These are phyloP conservation scores for Trachelus iudaicus DNA, from an alignment of 2,888 invertebrate genomes.

Conservation along the genomic window DNA sequence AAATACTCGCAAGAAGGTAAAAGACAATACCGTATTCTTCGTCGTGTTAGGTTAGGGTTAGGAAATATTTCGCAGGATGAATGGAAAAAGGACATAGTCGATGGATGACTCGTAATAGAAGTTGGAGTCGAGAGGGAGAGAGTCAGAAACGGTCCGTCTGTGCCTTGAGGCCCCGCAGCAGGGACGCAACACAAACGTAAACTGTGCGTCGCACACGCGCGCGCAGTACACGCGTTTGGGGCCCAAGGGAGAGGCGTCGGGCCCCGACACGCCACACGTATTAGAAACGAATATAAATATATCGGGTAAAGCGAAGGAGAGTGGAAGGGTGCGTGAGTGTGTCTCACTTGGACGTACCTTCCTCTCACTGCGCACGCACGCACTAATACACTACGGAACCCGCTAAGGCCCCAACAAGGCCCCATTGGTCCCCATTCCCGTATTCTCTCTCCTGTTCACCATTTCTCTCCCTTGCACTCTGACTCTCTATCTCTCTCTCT, in stretches of 20 bases:
- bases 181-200: not conserved
- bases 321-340: constrained; percentile 16
- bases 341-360: not conserved
- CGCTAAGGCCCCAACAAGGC: not conserved
- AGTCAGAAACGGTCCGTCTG: constrained; percentile 12
- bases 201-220: not conserved
- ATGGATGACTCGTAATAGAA: constrained; percentile 22
- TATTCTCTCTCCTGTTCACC: not conserved
- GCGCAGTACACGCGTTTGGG: constrained; percentile 19
- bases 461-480: constrained; percentile 21
- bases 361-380: not conserved
- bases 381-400: not conserved
- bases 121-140: constrained; percentile 9
- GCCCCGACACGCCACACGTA: constrained; percentile 48
- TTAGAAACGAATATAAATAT: constrained; percentile 61
- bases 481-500: constrained; percentile 22
- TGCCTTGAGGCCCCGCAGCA: constrained; percentile 12
- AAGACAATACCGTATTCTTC: not conserved
- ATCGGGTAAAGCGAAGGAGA: constrained; percentile 37
- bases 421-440: not conserved
- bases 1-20: not conserved
- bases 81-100: not conserved
- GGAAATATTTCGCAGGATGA: not conserved
- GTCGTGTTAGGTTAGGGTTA: not conserved
- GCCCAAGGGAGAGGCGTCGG: constrained; percentile 33